A percentile compares a stretch with the other conserved stretches of the same genome.
phyloP scores from a whole-genome alignment of 2,888 invertebrate species.

The Drosophila buzzatii region DNA sequence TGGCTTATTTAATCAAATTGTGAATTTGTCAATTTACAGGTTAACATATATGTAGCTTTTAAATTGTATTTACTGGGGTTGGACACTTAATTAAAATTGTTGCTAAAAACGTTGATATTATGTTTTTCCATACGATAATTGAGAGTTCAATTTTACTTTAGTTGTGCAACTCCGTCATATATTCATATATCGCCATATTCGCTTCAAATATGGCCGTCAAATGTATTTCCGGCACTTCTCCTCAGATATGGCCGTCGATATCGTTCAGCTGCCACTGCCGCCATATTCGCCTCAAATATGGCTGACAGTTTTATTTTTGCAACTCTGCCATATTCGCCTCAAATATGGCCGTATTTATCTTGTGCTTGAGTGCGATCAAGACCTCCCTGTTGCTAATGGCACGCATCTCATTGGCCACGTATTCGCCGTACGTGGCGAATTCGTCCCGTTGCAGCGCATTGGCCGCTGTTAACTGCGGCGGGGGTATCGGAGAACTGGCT shows the following conservation, averaged over 20 bases:
- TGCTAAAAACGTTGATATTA: slow-evolving; percentile 53
- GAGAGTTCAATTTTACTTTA: slow-evolving; percentile 33
- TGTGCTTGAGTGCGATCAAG: slow-evolving; percentile 87
- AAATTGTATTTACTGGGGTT: slow-evolving; percentile 33
- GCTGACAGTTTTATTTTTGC: slow-evolving; percentile 74
- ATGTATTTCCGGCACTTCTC: not conserved
- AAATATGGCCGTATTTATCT: slow-evolving; percentile 88
- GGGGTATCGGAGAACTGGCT: slow-evolving; percentile 47
- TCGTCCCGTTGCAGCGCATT: slow-evolving; percentile 85
- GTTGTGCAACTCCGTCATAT: slow-evolving; percentile 69
- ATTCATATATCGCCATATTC: slow-evolving; percentile 85
- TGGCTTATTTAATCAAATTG: slow-evolving; percentile 70
- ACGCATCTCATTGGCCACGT: slow-evolving; percentile 87
- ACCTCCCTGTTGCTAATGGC: slow-evolving; percentile 87
- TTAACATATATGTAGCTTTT: slow-evolving; percentile 37
- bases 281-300: not conserved
- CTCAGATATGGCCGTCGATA: not conserved
- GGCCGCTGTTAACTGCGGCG: slow-evolving; percentile 43
- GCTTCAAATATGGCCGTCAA: slow-evolving; percentile 82
- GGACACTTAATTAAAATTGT: slow-evolving; percentile 59
- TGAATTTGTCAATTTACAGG: slow-evolving; percentile 56
- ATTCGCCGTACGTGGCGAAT: slow-evolving; percentile 87
- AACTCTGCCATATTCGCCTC: slow-evolving; percentile 88
- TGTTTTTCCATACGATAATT: slow-evolving; percentile 17
- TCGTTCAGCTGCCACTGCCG: not conserved